These are phyloP conservation scores for Acropora tenuis DNA, from an alignment of 64 coral and sea anemone genomes.

Conservation along the genomic window DNA sequence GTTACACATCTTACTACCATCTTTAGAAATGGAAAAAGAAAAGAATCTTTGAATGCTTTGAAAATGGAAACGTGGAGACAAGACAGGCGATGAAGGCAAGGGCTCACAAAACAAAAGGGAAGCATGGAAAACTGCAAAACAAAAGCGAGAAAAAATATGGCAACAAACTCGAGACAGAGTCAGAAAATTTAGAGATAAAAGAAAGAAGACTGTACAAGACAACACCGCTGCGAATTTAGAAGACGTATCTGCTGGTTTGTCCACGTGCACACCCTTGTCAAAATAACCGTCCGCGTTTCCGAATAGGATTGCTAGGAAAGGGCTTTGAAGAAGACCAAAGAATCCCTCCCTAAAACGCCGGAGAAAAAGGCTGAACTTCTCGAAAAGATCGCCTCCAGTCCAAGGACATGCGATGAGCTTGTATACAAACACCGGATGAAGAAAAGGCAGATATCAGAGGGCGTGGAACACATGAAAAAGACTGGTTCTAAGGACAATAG, in stretches of 20 bases:
- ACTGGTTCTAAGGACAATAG: neutral
- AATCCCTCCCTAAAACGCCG: neutral
- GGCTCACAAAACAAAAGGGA: neutral
- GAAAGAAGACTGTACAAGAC: slow-evolving; percentile 8
- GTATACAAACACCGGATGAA: slow-evolving; percentile 25
- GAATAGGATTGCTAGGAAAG: slow-evolving; percentile 28
- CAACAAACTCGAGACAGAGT: slow-evolving; percentile 46
- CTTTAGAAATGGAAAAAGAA: too few species aligned
- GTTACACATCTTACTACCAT: neutral
- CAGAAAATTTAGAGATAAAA: slow-evolving; percentile 30
- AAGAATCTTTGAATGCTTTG: too few species aligned
- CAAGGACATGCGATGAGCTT: neutral
- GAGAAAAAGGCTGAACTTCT: slow-evolving; percentile 21
- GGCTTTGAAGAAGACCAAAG: neutral
- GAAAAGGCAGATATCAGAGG: slow-evolving; percentile 28
- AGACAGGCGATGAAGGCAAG: neutral
- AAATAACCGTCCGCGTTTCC: neutral
- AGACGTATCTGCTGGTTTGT: neutral
- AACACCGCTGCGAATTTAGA: neutral
- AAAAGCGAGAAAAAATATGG: slow-evolving; percentile 1
- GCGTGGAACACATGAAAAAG: neutral
- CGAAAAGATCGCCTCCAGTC: neutral
- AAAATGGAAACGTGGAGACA: neutral
- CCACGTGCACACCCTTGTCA: neutral
- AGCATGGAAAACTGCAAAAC: neutral